A percentile compares a stretch with the other conserved stretches of the same genome.
Conservation (phyloP, 1,140 invertebrate genomes). For the Macrocentrus cingulum region DNA sequence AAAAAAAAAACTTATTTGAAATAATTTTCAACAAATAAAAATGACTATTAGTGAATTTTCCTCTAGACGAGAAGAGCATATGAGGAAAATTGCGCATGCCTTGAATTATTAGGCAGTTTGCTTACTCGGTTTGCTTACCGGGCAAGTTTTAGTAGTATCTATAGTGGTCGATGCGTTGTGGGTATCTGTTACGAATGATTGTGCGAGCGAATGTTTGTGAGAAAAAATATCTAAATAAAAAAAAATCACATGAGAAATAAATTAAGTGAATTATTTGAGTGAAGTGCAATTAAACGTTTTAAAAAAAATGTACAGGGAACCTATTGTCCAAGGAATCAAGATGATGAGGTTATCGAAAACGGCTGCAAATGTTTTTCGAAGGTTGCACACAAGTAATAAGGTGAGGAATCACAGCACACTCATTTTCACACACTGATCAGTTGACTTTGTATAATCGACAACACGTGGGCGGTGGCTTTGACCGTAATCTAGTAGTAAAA, state of each 20-base stretch:
- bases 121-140: conserved; percentile 11
- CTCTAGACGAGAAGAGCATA: too few relatives aligned
- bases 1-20: too few relatives aligned
- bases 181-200: conserved; percentile 6
- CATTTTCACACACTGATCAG: too few relatives aligned
- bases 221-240: not conserved
- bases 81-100: conserved; percentile 41
- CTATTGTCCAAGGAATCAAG: conserved; percentile 23
- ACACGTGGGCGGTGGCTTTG: conserved; percentile 45
- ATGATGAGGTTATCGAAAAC: conserved; percentile 36
- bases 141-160: conserved; percentile 32
- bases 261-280: conserved; percentile 2
- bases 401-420: conserved; percentile 26
- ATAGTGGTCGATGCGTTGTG: conserved; percentile 34
- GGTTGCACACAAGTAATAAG: conserved; percentile 35
- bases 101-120: conserved; percentile 29
- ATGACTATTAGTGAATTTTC: too few relatives aligned
- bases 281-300: too few relatives aligned
- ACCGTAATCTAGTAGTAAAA: conserved; percentile 40
- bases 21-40: too few relatives aligned
- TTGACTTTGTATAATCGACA: not conserved
- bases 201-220: conserved; percentile 2
- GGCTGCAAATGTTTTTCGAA: conserved; percentile 30
- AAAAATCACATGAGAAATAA: not conserved
- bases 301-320: conserved; percentile 31